A percentile compares a stretch with the other conserved stretches of the same genome.
These are phyloP conservation scores for Pelmatolapia mariae DNA, from an alignment of 2,113 vertebrate species.

Conservation along the genomic window DNA sequence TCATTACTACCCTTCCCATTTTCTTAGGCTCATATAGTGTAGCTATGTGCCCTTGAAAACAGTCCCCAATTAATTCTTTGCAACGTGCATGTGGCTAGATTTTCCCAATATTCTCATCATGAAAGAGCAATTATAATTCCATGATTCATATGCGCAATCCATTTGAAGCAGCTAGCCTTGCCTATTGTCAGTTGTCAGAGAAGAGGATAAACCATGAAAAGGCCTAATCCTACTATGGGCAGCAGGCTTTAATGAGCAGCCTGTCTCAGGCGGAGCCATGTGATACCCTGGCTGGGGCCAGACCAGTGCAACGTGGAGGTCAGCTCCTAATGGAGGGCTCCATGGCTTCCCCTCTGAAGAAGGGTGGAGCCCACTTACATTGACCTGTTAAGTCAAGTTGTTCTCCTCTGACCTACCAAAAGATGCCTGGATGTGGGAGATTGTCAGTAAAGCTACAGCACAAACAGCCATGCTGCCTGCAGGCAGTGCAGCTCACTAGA, in stretches of 20 bases:
- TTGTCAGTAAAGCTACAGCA: slow-evolving; percentile 38
- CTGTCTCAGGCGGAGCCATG: slow-evolving; percentile 63
- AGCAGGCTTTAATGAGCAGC: slow-evolving; percentile 70
- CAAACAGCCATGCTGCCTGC: slow-evolving; percentile 51
- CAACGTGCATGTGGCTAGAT: slow-evolving; percentile 62
- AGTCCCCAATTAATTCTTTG: slow-evolving; percentile 67
- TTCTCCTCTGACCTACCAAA: slow-evolving; percentile 69
- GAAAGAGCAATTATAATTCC: slow-evolving; percentile 72
- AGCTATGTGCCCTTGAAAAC: slow-evolving; percentile 66
- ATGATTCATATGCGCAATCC: slow-evolving; percentile 66
- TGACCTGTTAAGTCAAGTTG: slow-evolving; percentile 78
- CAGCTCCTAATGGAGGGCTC: slow-evolving; percentile 71
- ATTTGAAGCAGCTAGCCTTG: slow-evolving; percentile 58
- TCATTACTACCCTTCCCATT: slow-evolving; percentile 49
- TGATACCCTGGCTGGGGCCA: slow-evolving; percentile 61
- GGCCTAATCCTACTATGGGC: slow-evolving; percentile 67
- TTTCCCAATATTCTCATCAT: slow-evolving; percentile 68
- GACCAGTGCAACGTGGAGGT: slow-evolving; percentile 56
- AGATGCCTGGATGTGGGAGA: slow-evolving; percentile 61
- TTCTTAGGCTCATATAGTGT: slow-evolving; percentile 44
- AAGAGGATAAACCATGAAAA: slow-evolving; percentile 67
- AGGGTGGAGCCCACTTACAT: slow-evolving; percentile 66
- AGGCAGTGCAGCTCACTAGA: slow-evolving; percentile 29
- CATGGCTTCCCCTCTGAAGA: slow-evolving; percentile 63
- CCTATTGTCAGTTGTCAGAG: slow-evolving; percentile 67